These are phyloP conservation scores for Vulpes vulpes DNA, from an alignment of 2,113 vertebrate species.

Conservation along the genomic window DNA sequence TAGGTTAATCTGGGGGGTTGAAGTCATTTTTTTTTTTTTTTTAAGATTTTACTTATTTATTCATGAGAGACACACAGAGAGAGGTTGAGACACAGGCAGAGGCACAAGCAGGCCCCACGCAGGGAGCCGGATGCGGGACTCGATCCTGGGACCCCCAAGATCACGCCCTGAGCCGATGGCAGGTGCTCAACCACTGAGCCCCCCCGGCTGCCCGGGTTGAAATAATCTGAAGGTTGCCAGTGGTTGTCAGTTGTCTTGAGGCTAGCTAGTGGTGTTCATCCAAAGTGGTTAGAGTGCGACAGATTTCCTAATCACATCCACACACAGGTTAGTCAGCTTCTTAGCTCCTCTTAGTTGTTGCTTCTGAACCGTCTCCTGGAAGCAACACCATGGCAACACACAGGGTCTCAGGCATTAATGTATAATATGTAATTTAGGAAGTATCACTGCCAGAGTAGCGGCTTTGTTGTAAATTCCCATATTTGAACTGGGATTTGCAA, in stretches of 20 bases:
- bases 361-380: not conserved
- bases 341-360: not conserved
- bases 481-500: not conserved
- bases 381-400: not conserved
- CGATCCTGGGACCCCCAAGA: too few species aligned
- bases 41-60: too few species aligned
- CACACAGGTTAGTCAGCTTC: not conserved
- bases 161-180: too few species aligned
- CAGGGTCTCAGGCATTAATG: not conserved
- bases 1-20: not conserved
- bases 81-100: too few species aligned
- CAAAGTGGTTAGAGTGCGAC: not conserved
- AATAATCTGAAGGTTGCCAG: not conserved
- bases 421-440: not conserved
- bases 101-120: too few species aligned
- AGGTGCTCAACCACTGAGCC: too few species aligned
- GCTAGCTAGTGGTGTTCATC: not conserved
- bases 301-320: not conserved
- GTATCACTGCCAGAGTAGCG: not conserved
- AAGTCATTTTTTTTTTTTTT: not conserved
- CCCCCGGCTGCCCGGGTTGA: not conserved
- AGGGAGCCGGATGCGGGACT: too few species aligned
- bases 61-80: too few species aligned
- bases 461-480: not conserved
- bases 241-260: not conserved